These are phyloP conservation scores for Panthera tigris DNA, from an alignment of 2,113 vertebrate genomes.

Conservation along the genomic window DNA sequence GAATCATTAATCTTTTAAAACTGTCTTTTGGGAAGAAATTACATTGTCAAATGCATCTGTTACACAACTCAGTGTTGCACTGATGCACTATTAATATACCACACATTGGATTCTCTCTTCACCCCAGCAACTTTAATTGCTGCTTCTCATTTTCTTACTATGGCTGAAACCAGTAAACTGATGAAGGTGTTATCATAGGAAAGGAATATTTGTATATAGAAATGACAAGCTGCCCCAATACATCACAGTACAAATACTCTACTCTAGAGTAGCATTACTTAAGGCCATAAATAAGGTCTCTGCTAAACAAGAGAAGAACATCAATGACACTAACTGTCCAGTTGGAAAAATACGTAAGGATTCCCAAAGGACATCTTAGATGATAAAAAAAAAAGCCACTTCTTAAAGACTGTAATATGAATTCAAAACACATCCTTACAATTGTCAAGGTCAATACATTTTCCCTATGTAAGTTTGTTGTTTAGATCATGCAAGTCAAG, in stretches of 20 bases:
- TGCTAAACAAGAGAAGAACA: neutral
- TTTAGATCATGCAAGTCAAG: neutral
- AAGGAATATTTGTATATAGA: neutral
- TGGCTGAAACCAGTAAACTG: neutral
- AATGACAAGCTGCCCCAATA: slow-evolving; percentile 5
- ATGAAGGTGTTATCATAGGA: neutral
- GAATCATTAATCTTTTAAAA: slow-evolving; percentile 57
- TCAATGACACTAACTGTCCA: neutral
- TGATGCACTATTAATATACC: neutral
- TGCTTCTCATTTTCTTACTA: neutral
- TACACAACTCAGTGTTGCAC: neutral
- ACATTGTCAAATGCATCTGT: neutral
- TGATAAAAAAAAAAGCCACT: neutral
- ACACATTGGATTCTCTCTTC: neutral
- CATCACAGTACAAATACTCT: neutral
- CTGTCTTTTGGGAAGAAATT: slow-evolving; percentile 40
- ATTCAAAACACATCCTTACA: neutral
- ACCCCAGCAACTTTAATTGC: slow-evolving; percentile 17
- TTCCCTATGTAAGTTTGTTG: neutral
- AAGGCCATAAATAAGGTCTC: slow-evolving; percentile 9
- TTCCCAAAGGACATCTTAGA: slow-evolving; percentile 18
- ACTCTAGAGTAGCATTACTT: neutral
- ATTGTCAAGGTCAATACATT: neutral
- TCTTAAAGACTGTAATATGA: neutral
- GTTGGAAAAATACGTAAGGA: neutral